Evolutionary conservation across 2,888 invertebrate species (phyloP).

Genomic region (Boloria euphrosyne): DNA sequence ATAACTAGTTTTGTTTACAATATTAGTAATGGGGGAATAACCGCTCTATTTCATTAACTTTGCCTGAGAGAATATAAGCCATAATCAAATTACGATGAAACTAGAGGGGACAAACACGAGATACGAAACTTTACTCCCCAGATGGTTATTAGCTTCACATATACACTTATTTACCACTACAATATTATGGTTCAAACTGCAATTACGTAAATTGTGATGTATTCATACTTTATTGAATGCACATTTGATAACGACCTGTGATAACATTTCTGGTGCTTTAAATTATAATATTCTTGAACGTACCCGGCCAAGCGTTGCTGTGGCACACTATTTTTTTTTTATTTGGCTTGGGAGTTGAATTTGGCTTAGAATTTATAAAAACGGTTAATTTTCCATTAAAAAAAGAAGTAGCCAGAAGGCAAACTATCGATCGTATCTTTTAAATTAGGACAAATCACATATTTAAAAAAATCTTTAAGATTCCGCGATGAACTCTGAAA

Average conservation of each 20-base stretch:
- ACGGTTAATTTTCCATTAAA: too few relatives aligned
- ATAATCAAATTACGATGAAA: conserved; percentile 45
- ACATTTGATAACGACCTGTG: neutral
- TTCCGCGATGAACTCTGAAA: too few relatives aligned
- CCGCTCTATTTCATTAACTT: conserved; percentile 41
- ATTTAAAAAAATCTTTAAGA: too few relatives aligned
- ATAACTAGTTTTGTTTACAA: conserved; percentile 2
- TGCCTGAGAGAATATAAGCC: conserved; percentile 33
- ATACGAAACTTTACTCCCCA: conserved; percentile 31
- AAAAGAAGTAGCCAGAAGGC: too few relatives aligned
- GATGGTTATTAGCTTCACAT: conserved; percentile 32
- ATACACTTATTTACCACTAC: conserved; percentile 11
- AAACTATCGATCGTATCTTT: too few relatives aligned
- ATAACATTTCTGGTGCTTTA: too few relatives aligned
- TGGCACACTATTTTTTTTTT: too few relatives aligned
- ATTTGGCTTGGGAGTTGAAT: too few relatives aligned
- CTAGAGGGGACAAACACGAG: conserved; percentile 38
- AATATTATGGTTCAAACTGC: conserved; percentile 8
- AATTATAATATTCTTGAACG: too few relatives aligned
- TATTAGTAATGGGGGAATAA: conserved; percentile 30
- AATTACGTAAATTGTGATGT: conserved; percentile 18
- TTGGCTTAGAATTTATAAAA: too few relatives aligned
- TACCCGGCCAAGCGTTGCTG: too few relatives aligned
- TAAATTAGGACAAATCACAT: too few relatives aligned
- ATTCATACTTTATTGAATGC: conserved; percentile 4